Base-by-base conservation (phyloP, 2,113 vertebrate species). In the Bucco capensis region DNA sequence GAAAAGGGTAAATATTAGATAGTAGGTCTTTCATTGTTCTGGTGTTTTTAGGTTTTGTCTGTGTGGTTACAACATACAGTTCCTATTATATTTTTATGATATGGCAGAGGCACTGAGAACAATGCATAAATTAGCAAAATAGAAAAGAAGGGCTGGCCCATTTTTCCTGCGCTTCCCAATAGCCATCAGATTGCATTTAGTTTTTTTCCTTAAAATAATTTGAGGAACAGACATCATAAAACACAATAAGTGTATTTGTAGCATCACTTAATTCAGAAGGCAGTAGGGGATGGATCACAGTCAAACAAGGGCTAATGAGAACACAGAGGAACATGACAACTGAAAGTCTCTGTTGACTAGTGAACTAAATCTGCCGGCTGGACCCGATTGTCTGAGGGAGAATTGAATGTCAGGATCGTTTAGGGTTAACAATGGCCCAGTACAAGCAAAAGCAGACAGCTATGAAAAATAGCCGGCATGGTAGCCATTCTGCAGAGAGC, bases 401-500 rank as follows among this genome's bases (percentile, higher is more conserved):
- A 98, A 97, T 96, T 97, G 97, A 92, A 97, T 97, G 98, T 98
- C 98, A 98, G 96, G 96, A 98, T 98, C 97, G 97, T 94, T 98
- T 98, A 98, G 95, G 94, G 96, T 96, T 97, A 98, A 98, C 98
- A 98, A 98, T 98, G 96, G 97, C 80, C 96, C 94, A 54, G 94
- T 92, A 81, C 90, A 94, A 97, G 97, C 96, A 89, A 92, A 93
- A 95, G 97, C 97, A 97, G 97, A 98, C 98, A 97, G 96, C 97
- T 96, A 89, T 96, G 95, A 97, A 97, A 97, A 97, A 96, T 97
- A 96, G 96, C 94, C 87, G 71, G 94, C 97, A 95, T 96, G 96
- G 93, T 70, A 93, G 95, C 90, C 97, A 74, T 97, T 97, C 95
- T 96, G 89, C 86, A 56, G 92, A 86, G 92, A 92, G 94, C 38